These are phyloP conservation scores for Acromyrmex heyeri DNA, from an alignment of 1,140 invertebrate genomes.

Conservation along the genomic window DNA sequence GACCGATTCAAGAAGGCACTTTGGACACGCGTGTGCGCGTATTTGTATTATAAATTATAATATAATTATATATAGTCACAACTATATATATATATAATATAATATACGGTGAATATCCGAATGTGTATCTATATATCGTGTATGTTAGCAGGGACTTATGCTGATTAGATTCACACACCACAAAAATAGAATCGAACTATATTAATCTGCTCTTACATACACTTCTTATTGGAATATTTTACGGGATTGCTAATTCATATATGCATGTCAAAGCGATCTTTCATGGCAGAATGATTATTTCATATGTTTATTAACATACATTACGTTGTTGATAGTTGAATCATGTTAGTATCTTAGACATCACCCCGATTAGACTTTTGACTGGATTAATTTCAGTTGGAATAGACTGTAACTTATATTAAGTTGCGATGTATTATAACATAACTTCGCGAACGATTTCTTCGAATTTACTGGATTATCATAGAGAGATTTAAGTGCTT, in stretches of 20 bases:
- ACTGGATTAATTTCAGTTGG: constrained; percentile 35
- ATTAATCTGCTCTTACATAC: constrained; percentile 1
- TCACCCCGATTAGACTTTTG: background rate
- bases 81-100: background rate
- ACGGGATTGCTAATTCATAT: background rate
- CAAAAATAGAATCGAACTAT: constrained; percentile 9
- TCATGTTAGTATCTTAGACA: background rate
- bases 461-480: constrained; percentile 16
- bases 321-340: constrained; percentile 31
- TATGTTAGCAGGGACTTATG: constrained; percentile 40
- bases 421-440: constrained; percentile 27
- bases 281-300: constrained; percentile 14
- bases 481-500: background rate
- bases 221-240: constrained; percentile 12
- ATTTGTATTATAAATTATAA: too few relatives aligned
- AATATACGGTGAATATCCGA: constrained; percentile 38
- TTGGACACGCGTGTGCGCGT: too few relatives aligned
- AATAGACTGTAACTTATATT: constrained; percentile 44
- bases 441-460: constrained; percentile 16
- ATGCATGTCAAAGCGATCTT: background rate
- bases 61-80: too few relatives aligned
- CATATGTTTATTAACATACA: constrained; percentile 11
- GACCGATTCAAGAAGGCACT: constrained; percentile 38
- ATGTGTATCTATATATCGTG: constrained; percentile 41
- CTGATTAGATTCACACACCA: constrained; percentile 32